phyloP scores from a whole-genome alignment of 2,888 invertebrate species.

The Nomada fabriciana region DNA sequence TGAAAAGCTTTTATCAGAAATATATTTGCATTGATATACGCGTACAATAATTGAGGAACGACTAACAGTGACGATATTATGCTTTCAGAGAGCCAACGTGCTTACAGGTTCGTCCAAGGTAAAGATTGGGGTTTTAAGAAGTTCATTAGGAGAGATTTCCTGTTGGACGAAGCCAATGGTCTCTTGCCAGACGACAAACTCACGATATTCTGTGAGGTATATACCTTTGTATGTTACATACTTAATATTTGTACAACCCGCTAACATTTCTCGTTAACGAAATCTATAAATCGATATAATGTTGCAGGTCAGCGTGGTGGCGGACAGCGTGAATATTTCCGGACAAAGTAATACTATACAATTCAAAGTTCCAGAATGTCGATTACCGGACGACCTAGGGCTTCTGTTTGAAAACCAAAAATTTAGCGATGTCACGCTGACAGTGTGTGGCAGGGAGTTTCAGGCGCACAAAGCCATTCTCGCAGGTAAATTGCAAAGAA shows the following conservation, averaged over 20 bases:
- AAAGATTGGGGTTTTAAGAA: constrained; percentile 99
- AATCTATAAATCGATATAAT: not conserved
- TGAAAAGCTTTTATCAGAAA: too few relatives aligned
- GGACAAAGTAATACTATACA: constrained; percentile 99
- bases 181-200: constrained; percentile 99
- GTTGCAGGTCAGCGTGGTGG: constrained; percentile 94
- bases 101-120: constrained; percentile 99
- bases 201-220: constrained; percentile 99
- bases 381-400: constrained; percentile 97
- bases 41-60: too few relatives aligned
- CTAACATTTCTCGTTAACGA: not conserved
- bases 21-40: too few relatives aligned
- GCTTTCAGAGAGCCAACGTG: constrained; percentile 91
- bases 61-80: constrained; percentile 30
- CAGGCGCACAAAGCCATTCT: constrained; percentile 99
- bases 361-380: constrained; percentile 98
- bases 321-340: constrained; percentile 99
- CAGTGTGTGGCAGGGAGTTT: constrained; percentile 95
- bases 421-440: constrained; percentile 98
- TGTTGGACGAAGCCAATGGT: constrained; percentile 99
- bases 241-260: constrained; percentile 62
- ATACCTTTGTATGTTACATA: constrained; percentile 80
- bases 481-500: constrained; percentile 85
- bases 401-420: constrained; percentile 98
- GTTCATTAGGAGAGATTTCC: constrained; percentile 99